Base-by-base conservation (phyloP, 2,888 invertebrate species). In the Oscheius sp. region DNA sequence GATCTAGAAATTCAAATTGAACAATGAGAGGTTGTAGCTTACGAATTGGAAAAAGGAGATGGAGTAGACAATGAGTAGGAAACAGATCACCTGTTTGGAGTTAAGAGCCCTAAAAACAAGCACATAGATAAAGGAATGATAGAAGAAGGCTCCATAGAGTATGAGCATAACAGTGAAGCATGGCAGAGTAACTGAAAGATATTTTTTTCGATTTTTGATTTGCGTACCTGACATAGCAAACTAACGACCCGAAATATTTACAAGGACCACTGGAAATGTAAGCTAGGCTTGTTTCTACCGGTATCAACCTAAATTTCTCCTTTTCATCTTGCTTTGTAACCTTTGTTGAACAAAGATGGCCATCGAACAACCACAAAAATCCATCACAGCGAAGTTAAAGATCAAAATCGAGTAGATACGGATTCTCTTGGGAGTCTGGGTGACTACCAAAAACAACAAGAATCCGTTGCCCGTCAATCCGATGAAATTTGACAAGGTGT, bases 281-380 rank as follows among this genome's bases (percentile, higher is more conserved):
- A 5, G 44, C 59, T 6, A 59, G 28, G 20, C 59, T 59, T n/a
- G 22, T 30, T 28, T 44, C 59, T 28, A 59, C 24, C 3, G 59
- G 59, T 12, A 59, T 59, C 6, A 59, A n/a, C 28, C 54, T 54
- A 30, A 14, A 12, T 2, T 2, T 17, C 4, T 30, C n/a, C 6
- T 6, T 14, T 44, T 14, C n/a, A n/a, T n/a, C n/a, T n/a, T n/a
- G n/a, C n/a, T 14, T n/a, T 6, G 24, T 5, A 17, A 59, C 59
- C 69, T 36, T 67, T 71, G 71, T 47, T 74, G 74, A 26, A 69
- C 70, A 62, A 74, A 74, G 26, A 74, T 56, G 45, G 71, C 74
- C 14, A 67, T 67, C 51, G 72, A 67, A 41, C 72, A 74, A 0
- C 67, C 67, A 12, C 68, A 47, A 36, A 74, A 74, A 45, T 74